phyloP scores from a whole-genome alignment of 2,797 vertebrate genomes.

The Choloepus didactylus region DNA sequence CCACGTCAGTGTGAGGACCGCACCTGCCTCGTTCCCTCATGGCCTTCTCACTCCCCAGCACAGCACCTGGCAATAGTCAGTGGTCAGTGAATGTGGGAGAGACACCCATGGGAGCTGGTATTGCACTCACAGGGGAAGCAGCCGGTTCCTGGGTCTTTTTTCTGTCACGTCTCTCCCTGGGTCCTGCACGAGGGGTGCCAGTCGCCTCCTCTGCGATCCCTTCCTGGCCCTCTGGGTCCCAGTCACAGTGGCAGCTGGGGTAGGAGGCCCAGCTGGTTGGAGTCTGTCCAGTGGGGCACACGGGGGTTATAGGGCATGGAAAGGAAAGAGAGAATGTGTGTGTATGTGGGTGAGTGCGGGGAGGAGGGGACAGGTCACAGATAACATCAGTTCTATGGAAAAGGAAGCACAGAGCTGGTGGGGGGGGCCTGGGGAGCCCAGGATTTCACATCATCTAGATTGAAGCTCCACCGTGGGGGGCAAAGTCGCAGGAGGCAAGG shows the following conservation, averaged over 20 bases:
- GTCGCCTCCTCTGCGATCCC: not conserved
- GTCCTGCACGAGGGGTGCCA: not conserved
- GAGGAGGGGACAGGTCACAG: not conserved
- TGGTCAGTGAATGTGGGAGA: not conserved
- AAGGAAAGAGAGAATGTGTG: not conserved
- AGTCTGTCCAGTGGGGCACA: not conserved
- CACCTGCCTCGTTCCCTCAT: not conserved
- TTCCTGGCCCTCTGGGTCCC: not conserved
- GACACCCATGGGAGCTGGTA: rapidly evolving
- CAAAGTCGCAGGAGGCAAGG: not conserved
- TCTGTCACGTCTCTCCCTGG: not conserved
- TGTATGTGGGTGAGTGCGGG: too few relatives aligned
- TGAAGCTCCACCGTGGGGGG: not conserved
- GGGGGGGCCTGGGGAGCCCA: not conserved
- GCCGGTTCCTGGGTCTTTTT: not conserved
- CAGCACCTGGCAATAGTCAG: rapidly evolving
- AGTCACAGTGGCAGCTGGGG: not conserved
- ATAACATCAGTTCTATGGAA: not conserved
- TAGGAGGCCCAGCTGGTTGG: not conserved
- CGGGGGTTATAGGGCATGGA: too few relatives aligned
- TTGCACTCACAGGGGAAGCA: not conserved
- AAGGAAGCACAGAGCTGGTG: not conserved
- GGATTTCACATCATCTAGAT: not conserved
- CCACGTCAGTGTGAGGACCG: not conserved
- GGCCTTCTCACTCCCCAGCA: not conserved